phyloP scores from a whole-genome alignment of 2,797 vertebrate species.

The Chrysocyon brachyurus region DNA sequence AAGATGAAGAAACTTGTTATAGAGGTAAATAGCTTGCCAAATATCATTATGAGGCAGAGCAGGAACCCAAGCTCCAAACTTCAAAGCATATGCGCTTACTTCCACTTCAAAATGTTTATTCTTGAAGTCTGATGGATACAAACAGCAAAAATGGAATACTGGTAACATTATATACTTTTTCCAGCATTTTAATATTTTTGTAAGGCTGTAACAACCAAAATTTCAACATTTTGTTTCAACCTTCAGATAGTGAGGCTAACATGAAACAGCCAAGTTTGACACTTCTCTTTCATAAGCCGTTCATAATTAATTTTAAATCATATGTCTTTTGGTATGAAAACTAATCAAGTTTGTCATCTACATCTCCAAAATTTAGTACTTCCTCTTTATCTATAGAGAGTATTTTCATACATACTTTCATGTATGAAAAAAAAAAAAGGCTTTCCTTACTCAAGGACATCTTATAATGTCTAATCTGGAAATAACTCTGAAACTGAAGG shows the following conservation, averaged over 20 bases:
- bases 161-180: neutral
- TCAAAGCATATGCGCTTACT: neutral
- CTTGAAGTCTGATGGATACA: neutral
- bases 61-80: neutral
- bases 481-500: neutral
- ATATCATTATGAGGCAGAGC: neutral
- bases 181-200: neutral
- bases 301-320: constrained; percentile 35
- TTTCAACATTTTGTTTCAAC: neutral
- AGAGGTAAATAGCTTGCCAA: neutral
- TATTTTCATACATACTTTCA: too few species aligned
- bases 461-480: neutral
- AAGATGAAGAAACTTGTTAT: neutral
- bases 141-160: neutral
- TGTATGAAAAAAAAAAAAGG: neutral
- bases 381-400: neutral
- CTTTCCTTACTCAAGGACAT: neutral
- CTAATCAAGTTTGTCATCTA: neutral
- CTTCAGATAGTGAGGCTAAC: neutral
- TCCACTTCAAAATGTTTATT: neutral
- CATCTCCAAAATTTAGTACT: neutral
- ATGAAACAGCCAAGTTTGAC: neutral
- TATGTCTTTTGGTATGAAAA: neutral
- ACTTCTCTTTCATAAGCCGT: neutral
- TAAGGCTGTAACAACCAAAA: neutral